Conservation (phyloP, 2,797 vertebrate species). For the Delichon dasypus region DNA sequence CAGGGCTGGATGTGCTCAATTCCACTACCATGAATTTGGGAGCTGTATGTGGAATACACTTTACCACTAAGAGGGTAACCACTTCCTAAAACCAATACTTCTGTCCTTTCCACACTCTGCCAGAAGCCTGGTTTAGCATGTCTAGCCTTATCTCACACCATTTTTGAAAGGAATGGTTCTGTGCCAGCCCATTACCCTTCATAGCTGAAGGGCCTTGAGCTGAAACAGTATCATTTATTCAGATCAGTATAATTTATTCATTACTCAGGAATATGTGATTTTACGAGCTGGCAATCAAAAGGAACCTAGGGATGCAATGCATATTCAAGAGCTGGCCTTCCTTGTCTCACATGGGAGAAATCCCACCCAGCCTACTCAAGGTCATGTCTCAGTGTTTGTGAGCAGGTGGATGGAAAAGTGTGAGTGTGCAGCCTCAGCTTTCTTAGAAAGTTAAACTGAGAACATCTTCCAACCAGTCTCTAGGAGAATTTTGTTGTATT, state of each 20-base stretch:
- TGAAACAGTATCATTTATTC: background rate
- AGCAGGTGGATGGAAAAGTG: background rate
- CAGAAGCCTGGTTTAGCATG: background rate
- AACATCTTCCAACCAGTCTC: background rate
- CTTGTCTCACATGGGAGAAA: background rate
- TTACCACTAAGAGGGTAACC: background rate
- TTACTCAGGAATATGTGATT: background rate
- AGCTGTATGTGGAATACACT: background rate
- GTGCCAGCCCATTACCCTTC: background rate
- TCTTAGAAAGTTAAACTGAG: background rate
- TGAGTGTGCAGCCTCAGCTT: background rate
- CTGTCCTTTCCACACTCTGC: background rate
- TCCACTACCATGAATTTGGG: background rate
- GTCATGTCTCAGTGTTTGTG: background rate
- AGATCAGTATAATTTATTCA: constrained; percentile 9
- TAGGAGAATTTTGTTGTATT: background rate
- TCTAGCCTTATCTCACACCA: background rate
- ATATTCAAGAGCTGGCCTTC: background rate
- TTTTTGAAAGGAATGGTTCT: background rate
- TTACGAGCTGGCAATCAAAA: background rate
- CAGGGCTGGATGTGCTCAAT: background rate
- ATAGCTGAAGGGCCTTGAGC: background rate
- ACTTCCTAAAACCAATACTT: background rate
- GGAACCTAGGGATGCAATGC: background rate
- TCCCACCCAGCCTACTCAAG: background rate